phyloP scores from a whole-genome alignment of 2,113 vertebrate species.

The Bostrychus sinensis region DNA sequence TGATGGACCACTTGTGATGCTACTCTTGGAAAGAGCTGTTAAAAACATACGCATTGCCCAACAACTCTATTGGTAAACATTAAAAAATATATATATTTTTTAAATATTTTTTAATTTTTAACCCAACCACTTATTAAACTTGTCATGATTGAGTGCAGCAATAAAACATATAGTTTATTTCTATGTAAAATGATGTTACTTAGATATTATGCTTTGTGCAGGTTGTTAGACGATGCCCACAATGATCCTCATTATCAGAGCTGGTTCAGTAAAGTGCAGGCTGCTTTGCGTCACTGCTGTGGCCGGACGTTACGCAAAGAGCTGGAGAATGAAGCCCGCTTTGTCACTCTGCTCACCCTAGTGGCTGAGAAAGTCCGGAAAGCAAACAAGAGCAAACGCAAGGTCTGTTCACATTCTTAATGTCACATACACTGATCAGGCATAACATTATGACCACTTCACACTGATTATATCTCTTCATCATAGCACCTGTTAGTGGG shows the following conservation, averaged over 20 bases:
- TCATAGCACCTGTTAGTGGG: neutral
- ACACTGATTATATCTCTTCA: neutral
- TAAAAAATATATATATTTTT: neutral
- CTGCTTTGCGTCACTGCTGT: constrained; percentile 86
- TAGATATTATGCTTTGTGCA: constrained; percentile 43
- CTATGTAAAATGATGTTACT: too few species aligned
- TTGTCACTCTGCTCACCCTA: constrained; percentile 82
- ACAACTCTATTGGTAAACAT: constrained; percentile 86
- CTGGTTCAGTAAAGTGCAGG: constrained; percentile 89
- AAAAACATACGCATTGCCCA: constrained; percentile 83
- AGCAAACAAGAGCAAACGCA: constrained; percentile 79
- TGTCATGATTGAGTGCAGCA: too few species aligned
- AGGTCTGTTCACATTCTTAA: constrained; percentile 72
- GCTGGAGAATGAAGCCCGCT: constrained; percentile 84
- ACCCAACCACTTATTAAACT: too few species aligned
- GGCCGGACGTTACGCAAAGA: constrained; percentile 86
- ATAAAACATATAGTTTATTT: neutral
- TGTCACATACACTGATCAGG: neutral
- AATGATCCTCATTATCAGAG: constrained; percentile 87
- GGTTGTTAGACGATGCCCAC: constrained; percentile 88
- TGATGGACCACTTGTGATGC: constrained; percentile 82
- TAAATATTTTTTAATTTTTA: constrained; percentile 2
- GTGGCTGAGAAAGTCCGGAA: constrained; percentile 85
- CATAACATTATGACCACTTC: neutral
- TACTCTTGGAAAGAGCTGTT: constrained; percentile 83